Evolutionary conservation across 2,113 vertebrate species (phyloP), one percentile per base, ranked within the genome.

Genomic region (Aix galericulata): DNA sequence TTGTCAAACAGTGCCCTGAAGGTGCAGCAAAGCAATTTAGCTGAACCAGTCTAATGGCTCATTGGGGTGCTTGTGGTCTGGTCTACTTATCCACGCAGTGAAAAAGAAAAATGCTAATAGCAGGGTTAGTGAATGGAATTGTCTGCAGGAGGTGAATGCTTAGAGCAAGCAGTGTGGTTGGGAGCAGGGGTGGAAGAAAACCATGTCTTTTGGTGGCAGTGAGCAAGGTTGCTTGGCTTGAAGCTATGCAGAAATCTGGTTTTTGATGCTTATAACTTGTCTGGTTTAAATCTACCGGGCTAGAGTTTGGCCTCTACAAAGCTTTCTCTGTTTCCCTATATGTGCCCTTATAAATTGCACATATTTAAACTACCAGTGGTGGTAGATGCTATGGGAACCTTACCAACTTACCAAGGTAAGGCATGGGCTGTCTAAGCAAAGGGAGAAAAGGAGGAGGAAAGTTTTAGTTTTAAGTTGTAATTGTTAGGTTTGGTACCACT

Each of bases 101-200:
- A 69, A 75, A 78, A 56, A 48, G 3, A 8, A 69, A 63, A 58
- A 48, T 60, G 16, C 22, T 20, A 56, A 75, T 40, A 29, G 5
- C 12, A 59, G 31, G n/a, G 11, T 42, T 71, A 40, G 15, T 36
- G 68, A 77, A 13, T 81, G 40, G 4, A 34, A 71, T 3, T 71
- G 59, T 40, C 86, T 63, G 36, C 40, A 81, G 63, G 36, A 55
- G 55, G 58, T 38, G 62, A 79, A 48, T 67, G 40, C 22, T 9
- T 32, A 48, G 26, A 83, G 50, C 5, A 3, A 83, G 14, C 15
- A 25, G 13, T 0, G 1, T 13, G 50, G 7, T 1, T 80, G n/a
- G 50, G 42, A 79, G 36, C 42, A 79, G 40, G 44, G 52, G 50
- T 64, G 60, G 55, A 85, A 91, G 60, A 86, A 44, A 32, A 67